Percentiles rank a stretch among this genome's conserved stretches.
Evolutionary conservation across 2,888 invertebrate genomes (phyloP).

Genomic region (Drosophila anomelani): DNA sequence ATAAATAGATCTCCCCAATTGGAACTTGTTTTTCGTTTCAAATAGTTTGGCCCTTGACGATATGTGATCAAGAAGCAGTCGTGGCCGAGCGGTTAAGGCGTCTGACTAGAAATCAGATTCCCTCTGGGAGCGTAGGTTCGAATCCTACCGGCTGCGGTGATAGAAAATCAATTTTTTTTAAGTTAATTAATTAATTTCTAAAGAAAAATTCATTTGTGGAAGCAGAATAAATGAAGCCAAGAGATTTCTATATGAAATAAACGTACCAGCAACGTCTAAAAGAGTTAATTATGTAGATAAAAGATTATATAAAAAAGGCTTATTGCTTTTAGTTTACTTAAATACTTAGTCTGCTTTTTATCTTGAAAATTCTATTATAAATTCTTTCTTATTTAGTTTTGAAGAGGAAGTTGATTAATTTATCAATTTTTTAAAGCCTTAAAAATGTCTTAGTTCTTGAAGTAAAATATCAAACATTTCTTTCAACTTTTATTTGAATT

Average conservation of each 20-base stretch:
- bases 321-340: not conserved
- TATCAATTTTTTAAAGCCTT: not conserved
- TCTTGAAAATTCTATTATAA: not conserved
- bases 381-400: too few species aligned
- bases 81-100: conserved; percentile 73
- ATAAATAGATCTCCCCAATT: not conserved
- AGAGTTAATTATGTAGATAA: not conserved
- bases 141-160: conserved; percentile 92
- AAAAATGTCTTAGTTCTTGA: not conserved
- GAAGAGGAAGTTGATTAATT: too few species aligned
- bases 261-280: not conserved
- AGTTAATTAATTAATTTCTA: not conserved
- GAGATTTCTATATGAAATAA: not conserved
- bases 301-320: not conserved
- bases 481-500: not conserved
- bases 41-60: not conserved
- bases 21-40: conserved; percentile 13
- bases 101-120: conserved; percentile 86
- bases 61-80: conserved; percentile 39
- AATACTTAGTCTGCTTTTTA: not conserved
- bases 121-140: conserved; percentile 95
- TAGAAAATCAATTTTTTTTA: not conserved
- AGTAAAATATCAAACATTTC: not conserved
- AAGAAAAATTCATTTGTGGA: not conserved
- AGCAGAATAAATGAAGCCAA: not conserved